Percentiles rank a stretch among this genome's conserved stretches.
phyloP scores from a whole-genome alignment of 2,888 invertebrate genomes.

The Pterostichus madidus region DNA sequence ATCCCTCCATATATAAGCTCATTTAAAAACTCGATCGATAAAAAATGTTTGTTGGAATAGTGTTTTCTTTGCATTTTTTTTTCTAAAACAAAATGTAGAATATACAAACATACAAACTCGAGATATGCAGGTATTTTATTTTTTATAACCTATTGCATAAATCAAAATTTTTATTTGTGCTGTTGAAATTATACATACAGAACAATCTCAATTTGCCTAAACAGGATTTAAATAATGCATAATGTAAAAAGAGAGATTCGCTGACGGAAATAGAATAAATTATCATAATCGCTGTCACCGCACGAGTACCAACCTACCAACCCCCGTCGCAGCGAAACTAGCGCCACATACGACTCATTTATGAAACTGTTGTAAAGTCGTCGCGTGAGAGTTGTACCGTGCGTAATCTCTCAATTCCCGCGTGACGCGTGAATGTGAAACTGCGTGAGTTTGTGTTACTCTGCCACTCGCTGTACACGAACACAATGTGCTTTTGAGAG shows the following conservation, averaged over 20 bases:
- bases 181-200: constrained; percentile 9
- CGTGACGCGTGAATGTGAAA: constrained; percentile 30
- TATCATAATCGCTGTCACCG: constrained; percentile 46
- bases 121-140: neutral
- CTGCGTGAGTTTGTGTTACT: constrained; percentile 7
- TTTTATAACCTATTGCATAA: constrained; percentile 9
- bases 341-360: constrained; percentile 47
- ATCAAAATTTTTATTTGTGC: neutral
- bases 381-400: constrained; percentile 18
- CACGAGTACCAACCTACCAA: constrained; percentile 1
- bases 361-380: constrained; percentile 16
- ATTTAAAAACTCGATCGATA: too few relatives aligned
- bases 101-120: too few relatives aligned
- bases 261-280: constrained; percentile 30
- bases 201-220: constrained; percentile 14
- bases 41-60: too few relatives aligned
- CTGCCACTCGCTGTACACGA: neutral
- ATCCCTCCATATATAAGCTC: too few relatives aligned
- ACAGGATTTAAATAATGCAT: constrained; percentile 46
- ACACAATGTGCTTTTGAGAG: too few relatives aligned
- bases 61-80: too few relatives aligned
- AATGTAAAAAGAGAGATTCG: constrained; percentile 11
- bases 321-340: constrained; percentile 3
- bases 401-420: constrained; percentile 35
- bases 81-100: too few relatives aligned